A percentile compares a stretch with the other conserved stretches of the same genome.
These are phyloP conservation scores for Hippocampus comes DNA, from an alignment of 2,113 vertebrate genomes.

Conservation along the genomic window DNA sequence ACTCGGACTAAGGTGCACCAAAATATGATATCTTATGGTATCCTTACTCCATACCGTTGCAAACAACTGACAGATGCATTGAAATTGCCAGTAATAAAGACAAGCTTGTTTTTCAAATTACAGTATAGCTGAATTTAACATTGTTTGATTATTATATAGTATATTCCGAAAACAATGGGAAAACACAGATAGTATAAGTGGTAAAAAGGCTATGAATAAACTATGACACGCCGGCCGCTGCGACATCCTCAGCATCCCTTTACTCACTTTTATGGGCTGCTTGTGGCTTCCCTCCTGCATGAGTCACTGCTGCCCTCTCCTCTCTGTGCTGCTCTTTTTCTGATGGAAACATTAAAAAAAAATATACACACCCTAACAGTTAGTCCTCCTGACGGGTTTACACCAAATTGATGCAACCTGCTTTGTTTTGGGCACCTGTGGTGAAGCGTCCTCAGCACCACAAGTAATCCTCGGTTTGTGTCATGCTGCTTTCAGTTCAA, in stretches of 20 bases:
- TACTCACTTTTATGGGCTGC: conserved; percentile 15
- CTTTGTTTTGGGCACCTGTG: neutral
- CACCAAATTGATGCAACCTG: neutral
- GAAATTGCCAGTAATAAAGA: neutral
- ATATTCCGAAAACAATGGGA: neutral
- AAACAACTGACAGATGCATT: neutral
- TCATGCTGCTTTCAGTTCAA: neutral
- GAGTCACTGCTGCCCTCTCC: neutral
- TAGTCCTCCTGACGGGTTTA: neutral
- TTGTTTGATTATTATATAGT: neutral
- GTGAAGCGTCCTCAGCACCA: neutral
- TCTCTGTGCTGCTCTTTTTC: conserved; percentile 1
- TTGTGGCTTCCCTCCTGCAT: neutral
- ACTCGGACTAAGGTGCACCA: neutral
- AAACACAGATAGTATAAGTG: conserved; percentile 4
- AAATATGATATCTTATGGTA: neutral
- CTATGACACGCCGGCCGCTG: neutral
- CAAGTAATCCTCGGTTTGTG: neutral
- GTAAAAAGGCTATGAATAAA: conserved; percentile 7
- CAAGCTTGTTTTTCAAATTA: neutral
- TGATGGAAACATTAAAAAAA: neutral
- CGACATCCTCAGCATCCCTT: conserved; percentile 13
- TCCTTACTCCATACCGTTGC: neutral
- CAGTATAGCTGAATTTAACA: neutral
- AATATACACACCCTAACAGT: neutral